Evolutionary conservation across 2,113 vertebrate species (phyloP).

Genomic region (Ceratotherium simum): DNA sequence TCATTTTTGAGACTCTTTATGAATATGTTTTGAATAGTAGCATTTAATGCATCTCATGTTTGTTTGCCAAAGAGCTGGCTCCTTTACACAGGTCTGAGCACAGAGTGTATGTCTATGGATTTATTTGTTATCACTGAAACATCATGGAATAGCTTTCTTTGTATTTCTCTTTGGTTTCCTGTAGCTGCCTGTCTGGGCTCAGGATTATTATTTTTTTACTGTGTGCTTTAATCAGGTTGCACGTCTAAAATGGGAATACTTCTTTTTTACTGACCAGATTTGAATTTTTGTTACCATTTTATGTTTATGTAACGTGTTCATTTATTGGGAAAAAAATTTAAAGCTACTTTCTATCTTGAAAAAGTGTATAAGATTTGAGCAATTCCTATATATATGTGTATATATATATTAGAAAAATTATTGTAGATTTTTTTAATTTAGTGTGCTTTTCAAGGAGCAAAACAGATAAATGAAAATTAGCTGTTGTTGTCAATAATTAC

Average conservation of each 20-base stretch:
- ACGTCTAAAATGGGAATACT: constrained; percentile 16
- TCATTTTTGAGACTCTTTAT: constrained; percentile 2
- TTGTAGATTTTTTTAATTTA: constrained; percentile 28
- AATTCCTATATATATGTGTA: not conserved
- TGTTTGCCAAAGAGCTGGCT: not conserved
- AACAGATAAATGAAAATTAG: constrained; percentile 32
- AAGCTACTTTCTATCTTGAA: constrained; percentile 12
- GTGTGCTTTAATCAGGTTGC: not conserved
- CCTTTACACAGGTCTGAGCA: constrained; percentile 3
- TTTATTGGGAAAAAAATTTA: not conserved
- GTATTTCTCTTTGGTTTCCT: not conserved
- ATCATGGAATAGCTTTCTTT: not conserved
- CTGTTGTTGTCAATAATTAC: constrained; percentile 54
- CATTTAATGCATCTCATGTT: not conserved
- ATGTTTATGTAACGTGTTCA: not conserved
- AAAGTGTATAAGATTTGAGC: not conserved
- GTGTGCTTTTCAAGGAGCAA: not conserved
- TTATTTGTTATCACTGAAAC: constrained; percentile 25
- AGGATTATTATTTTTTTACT: not conserved
- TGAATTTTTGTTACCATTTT: constrained; percentile 46
- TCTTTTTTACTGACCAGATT: constrained; percentile 42
- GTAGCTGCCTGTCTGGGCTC: not conserved
- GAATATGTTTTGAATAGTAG: constrained; percentile 21
- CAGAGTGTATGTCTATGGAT: not conserved
- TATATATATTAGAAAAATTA: not conserved